Conservation (phyloP, 2,113 vertebrate genomes). For the Macquaria australasica region DNA sequence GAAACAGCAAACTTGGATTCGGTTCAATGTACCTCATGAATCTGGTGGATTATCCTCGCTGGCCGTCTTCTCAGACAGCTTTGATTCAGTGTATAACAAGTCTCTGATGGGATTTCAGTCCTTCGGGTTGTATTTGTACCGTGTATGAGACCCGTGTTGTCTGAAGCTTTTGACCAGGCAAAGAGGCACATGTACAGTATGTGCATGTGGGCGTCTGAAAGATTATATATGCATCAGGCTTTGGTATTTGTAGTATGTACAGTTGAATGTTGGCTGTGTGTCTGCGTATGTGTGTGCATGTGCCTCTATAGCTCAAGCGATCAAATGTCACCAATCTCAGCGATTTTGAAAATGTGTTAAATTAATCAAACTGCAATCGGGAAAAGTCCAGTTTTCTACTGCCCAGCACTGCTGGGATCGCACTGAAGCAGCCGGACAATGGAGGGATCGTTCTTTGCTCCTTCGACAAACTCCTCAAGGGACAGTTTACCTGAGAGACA, state of each 20-base stretch:
- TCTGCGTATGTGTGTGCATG: constrained; percentile 13
- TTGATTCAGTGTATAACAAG: constrained; percentile 49
- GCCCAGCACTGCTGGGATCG: constrained; percentile 93
- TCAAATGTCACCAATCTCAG: constrained; percentile 43
- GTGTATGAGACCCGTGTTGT: constrained; percentile 26
- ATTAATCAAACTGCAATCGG: constrained; percentile 36
- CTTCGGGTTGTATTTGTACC: constrained; percentile 52
- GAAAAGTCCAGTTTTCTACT: constrained; percentile 72
- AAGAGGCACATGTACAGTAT: constrained; percentile 54
- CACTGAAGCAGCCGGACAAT: constrained; percentile 99
- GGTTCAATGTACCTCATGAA: constrained; percentile 48
- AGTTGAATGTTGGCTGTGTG: constrained; percentile 16
- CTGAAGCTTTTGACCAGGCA: constrained; percentile 42
- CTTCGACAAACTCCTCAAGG: constrained; percentile 97
- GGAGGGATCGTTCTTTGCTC: constrained; percentile 96
- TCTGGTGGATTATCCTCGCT: constrained; percentile 44
- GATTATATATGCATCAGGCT: constrained; percentile 15
- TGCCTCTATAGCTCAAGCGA: constrained; percentile 53
- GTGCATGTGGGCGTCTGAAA: constrained; percentile 16
- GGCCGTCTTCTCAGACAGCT: constrained; percentile 27
- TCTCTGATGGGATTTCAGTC: constrained; percentile 68
- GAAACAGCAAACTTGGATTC: constrained; percentile 58
- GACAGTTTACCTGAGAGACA: constrained; percentile 93
- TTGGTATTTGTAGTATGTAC: constrained; percentile 40
- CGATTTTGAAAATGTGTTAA: constrained; percentile 43